These are phyloP conservation scores for Shinisaurus crocodilurus DNA, from an alignment of 2,113 vertebrate genomes.

Conservation along the genomic window DNA sequence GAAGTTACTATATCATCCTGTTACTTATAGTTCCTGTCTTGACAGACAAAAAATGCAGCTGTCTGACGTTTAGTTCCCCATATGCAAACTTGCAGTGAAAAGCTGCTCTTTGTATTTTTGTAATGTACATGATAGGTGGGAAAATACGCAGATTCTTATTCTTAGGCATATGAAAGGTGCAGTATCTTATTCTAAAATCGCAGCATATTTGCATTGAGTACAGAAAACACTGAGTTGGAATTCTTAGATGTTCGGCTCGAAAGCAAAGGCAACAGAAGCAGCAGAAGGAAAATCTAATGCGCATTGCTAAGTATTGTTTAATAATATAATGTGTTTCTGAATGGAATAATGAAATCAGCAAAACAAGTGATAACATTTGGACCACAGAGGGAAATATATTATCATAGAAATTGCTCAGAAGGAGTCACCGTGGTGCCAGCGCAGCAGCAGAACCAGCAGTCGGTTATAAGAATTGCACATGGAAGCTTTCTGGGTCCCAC, in stretches of 20 bases:
- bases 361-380: not conserved
- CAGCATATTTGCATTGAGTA: not conserved
- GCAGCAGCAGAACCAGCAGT: not conserved
- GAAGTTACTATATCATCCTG: not conserved
- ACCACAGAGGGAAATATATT: constrained; percentile 28
- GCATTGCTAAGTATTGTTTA: constrained; percentile 24
- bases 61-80: constrained; percentile 16
- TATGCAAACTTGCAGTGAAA: constrained; percentile 5
- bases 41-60: not conserved
- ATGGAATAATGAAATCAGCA: constrained; percentile 32
- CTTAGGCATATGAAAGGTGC: constrained; percentile 21
- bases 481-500: not conserved
- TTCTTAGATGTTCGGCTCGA: constrained; percentile 30
- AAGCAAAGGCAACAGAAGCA: constrained; percentile 27
- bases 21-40: constrained; percentile 15
- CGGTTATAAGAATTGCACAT: not conserved
- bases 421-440: not conserved
- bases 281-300: constrained; percentile 22
- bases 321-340: constrained; percentile 22
- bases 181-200: constrained; percentile 16
- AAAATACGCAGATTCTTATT: not conserved
- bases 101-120: constrained; percentile 1
- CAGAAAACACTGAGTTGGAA: constrained; percentile 21
- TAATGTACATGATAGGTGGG: not conserved
- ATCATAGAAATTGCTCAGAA: constrained; percentile 27